phyloP scores from a whole-genome alignment of 2,797 vertebrate species.

The Nothura maculosa region DNA sequence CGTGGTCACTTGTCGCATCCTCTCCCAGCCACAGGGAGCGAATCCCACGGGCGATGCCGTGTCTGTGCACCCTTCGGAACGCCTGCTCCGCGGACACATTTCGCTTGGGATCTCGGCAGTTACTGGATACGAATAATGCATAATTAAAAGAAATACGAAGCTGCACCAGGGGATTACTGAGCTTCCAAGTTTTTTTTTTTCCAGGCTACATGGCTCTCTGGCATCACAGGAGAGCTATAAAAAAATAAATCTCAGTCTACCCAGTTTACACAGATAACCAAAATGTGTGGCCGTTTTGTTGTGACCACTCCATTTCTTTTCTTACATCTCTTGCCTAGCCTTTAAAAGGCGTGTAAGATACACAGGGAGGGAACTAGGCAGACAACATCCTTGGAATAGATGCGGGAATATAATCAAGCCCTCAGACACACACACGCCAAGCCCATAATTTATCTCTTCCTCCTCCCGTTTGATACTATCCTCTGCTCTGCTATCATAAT shows the following conservation, averaged over 20 bases:
- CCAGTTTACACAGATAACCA: slow-evolving; percentile 24
- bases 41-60: not conserved
- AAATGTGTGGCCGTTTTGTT: not conserved
- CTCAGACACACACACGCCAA: slow-evolving; percentile 61
- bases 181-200: slow-evolving; percentile 35
- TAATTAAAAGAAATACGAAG: slow-evolving; percentile 43
- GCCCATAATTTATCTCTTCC: slow-evolving; percentile 75
- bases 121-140: not conserved
- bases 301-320: slow-evolving; percentile 15
- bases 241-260: slow-evolving; percentile 15
- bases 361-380: slow-evolving; percentile 59
- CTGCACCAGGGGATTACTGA: not conserved
- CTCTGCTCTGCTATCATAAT: slow-evolving; percentile 78
- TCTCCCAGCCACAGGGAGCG: not conserved
- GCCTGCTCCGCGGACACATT: not conserved
- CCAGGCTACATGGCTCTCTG: not conserved
- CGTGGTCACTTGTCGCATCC: not conserved
- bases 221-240: slow-evolving; percentile 21
- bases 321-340: slow-evolving; percentile 40
- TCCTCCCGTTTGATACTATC: slow-evolving; percentile 77
- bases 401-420: slow-evolving; percentile 69
- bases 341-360: slow-evolving; percentile 63
- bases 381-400: slow-evolving; percentile 57
- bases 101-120: not conserved
- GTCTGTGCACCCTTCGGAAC: not conserved